Evolutionary conservation across 2,797 vertebrate genomes (phyloP), one percentile per base, ranked within the genome.

Genomic region (Danio tinwini): DNA sequence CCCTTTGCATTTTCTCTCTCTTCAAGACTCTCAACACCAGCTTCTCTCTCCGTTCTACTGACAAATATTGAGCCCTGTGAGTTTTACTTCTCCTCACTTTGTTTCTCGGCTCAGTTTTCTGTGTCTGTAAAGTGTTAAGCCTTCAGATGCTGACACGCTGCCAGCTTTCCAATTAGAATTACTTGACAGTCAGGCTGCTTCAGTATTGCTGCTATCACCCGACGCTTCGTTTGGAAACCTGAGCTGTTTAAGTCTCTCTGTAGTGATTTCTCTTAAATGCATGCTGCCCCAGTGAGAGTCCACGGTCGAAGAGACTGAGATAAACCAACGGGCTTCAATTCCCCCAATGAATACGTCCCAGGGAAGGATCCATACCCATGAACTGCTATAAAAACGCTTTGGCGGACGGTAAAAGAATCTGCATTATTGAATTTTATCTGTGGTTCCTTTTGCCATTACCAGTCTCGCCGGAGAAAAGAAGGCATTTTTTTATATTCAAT

Each of bases 341-440:
- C 39, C 71, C 55, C 78, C 71, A 82, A 82, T 77, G 81, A 85
- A 81, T 47, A 29, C 64, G 47, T 65, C 53, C 37, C 16, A 50
- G 61, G 19, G 21, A 67, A 71, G 81, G 13, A 69, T 13, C 29
- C 37, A 67, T 59, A 17, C 55, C 40, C 12, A 19, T 61, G 81
- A 82, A 69, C 47, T 59, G 65, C 50, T 81, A 78, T 81, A 47
- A 59, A 71, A 86, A 37, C 64, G 7, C 55, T 84, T 76, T 71
- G 71, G 59, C 39, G 55, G 49, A 58, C 17, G 2, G 63, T 40
- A 77, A 84, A 76, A 74, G 47, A 85, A 86, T 80, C 78, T 74
- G 61, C 76, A 68, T 83, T 81, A 84, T 86, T 86, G 59, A 64
- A 76, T 86, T 85, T 81, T 67, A 68, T 83, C 72, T 74, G 53